A percentile compares a stretch with the other conserved stretches of the same genome.
These are phyloP conservation scores for Rhimphoctona megacephalus DNA, from an alignment of 2,888 invertebrate species.

Conservation along the genomic window DNA sequence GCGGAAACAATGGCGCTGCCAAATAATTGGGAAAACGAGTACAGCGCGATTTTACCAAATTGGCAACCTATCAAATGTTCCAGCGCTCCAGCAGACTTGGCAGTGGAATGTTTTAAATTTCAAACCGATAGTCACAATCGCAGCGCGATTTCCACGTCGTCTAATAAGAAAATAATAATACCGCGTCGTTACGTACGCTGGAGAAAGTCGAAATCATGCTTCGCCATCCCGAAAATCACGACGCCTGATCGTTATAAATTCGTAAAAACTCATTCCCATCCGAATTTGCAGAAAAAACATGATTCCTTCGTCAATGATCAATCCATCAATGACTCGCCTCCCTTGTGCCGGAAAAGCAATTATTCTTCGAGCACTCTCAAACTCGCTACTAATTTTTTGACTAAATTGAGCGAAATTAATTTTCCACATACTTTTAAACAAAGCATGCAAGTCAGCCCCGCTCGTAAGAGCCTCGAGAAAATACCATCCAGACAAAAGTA, in stretches of 20 bases:
- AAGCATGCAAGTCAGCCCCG: conserved; percentile 73
- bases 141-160: conserved; percentile 29
- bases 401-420: conserved; percentile 77
- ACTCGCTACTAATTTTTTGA: conserved; percentile 67
- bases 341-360: conserved; percentile 46
- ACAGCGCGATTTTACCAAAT: conserved; percentile 15
- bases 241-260: conserved; percentile 72
- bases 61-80: conserved; percentile 30
- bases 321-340: conserved; percentile 58
- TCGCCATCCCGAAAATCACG: conserved; percentile 71
- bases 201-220: conserved; percentile 77
- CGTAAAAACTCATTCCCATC: conserved; percentile 74
- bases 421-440: conserved; percentile 78
- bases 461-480: conserved; percentile 65
- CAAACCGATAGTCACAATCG: conserved; percentile 37
- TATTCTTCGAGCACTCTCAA: conserved; percentile 45
- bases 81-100: conserved; percentile 35
- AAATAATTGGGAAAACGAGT: neutral
- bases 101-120: conserved; percentile 48
- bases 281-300: conserved; percentile 73
- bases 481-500: conserved; percentile 73
- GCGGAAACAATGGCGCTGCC: neutral
- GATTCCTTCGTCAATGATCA: conserved; percentile 64
- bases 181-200: conserved; percentile 76
- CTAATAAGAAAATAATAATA: conserved; percentile 70